Percentiles rank a stretch among this genome's conserved stretches.
Evolutionary conservation across 2,888 invertebrate genomes (phyloP).

Genomic region (Pachymerium ferrugineum): DNA sequence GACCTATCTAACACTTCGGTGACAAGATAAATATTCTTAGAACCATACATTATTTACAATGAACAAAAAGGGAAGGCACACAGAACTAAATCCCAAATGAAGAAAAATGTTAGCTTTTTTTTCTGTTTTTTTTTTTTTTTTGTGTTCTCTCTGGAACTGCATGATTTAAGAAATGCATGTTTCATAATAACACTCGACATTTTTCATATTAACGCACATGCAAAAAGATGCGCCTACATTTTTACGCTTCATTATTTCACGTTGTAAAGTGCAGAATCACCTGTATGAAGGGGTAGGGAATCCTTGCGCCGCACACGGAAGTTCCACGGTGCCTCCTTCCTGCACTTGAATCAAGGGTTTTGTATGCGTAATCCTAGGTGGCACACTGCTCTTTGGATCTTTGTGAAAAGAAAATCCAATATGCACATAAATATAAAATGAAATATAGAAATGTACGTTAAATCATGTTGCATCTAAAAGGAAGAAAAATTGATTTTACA

Average conservation of each 20-base stretch:
- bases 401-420: constrained; percentile 1
- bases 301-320: constrained; percentile 53
- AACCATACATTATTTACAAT: background rate
- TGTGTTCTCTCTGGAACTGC: too few species aligned
- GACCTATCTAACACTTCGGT: background rate
- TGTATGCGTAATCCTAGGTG: constrained; percentile 35
- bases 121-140: too few species aligned
- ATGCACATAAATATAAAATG: background rate
- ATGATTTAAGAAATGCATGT: too few species aligned
- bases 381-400: constrained; percentile 37
- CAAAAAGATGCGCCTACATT: background rate
- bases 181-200: background rate
- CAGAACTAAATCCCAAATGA: background rate
- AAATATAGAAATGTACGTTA: background rate
- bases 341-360: constrained; percentile 34
- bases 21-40: background rate
- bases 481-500: too few species aligned
- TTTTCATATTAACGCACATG: background rate
- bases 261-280: constrained; percentile 37
- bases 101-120: background rate
- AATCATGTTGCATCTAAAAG: too few species aligned
- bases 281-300: constrained; percentile 48
- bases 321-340: constrained; percentile 44
- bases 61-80: background rate
- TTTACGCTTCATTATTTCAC: background rate